Evolutionary conservation across 2,888 invertebrate species (phyloP).

Genomic region (Acheta domesticus): DNA sequence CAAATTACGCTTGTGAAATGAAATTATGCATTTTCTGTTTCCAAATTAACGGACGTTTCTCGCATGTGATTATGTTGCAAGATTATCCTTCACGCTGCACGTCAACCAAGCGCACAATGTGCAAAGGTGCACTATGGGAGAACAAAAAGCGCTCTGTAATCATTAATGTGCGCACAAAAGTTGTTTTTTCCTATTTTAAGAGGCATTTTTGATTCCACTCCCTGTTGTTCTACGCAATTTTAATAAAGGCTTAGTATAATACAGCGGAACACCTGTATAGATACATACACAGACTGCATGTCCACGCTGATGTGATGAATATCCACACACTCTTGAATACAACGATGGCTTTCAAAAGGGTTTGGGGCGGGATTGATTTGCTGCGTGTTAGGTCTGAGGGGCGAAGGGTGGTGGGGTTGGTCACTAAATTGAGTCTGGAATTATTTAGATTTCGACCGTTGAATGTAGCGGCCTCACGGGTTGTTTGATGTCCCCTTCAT

Average conservation of each 20-base stretch:
- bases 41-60: too few species aligned
- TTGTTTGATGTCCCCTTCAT: conserved; percentile 18
- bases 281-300: background rate
- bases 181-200: background rate
- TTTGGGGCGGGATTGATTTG: conserved; percentile 6
- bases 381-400: background rate
- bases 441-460: conserved; percentile 18
- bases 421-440: conserved; percentile 18
- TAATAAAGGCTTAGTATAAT: conserved; percentile 6
- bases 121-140: background rate
- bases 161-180: background rate
- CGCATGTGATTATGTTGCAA: too few species aligned
- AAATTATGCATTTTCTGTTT: too few species aligned
- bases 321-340: conserved; percentile 8
- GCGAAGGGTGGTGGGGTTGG: background rate
- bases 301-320: background rate
- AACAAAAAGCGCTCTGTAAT: background rate
- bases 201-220: background rate
- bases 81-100: too few species aligned
- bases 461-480: conserved; percentile 7
- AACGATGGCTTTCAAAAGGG: background rate
- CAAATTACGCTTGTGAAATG: too few species aligned
- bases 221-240: background rate
- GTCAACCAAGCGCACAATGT: too few species aligned
- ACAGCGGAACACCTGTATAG: background rate